phyloP scores from a whole-genome alignment of 2,888 invertebrate genomes.

The Tenthredo amoena region DNA sequence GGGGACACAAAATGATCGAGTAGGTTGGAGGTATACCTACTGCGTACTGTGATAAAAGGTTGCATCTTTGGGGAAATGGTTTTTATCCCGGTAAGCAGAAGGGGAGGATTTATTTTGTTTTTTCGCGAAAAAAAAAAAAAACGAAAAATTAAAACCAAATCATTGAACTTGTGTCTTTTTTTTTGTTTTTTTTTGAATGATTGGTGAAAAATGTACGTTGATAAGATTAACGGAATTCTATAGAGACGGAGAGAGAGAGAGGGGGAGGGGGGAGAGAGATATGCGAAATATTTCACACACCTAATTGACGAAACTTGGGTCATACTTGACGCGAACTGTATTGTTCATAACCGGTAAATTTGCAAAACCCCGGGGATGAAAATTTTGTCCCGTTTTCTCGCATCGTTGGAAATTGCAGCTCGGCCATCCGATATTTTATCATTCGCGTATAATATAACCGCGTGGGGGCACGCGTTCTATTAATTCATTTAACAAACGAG shows the following conservation, averaged over 20 bases:
- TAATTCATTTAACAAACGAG: constrained; percentile 28
- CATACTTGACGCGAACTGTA: not conserved
- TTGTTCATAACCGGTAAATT: constrained; percentile 34
- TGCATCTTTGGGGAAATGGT: not conserved
- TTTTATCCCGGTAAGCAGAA: not conserved
- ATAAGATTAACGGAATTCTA: not conserved
- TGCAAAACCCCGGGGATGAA: not conserved
- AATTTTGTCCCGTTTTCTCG: constrained; percentile 22
- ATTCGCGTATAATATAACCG: not conserved
- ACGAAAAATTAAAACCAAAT: not conserved
- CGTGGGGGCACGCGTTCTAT: not conserved
- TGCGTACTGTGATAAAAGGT: not conserved
- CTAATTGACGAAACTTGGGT: constrained; percentile 1
- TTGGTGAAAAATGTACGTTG: not conserved
- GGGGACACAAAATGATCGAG: not conserved
- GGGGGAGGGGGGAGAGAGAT: no score
- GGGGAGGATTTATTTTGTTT: not conserved
- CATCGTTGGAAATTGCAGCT: constrained; percentile 23
- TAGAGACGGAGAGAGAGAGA: not conserved
- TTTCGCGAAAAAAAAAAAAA: not conserved
- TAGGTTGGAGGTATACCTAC: not conserved
- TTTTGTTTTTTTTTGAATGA: not conserved
- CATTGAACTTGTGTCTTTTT: not conserved
- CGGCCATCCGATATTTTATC: constrained; percentile 15
- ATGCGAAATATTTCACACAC: not conserved